A percentile compares a stretch with the other conserved stretches of the same genome.
Evolutionary conservation across 2,113 vertebrate species (phyloP).

Genomic region (Verasper variegatus): DNA sequence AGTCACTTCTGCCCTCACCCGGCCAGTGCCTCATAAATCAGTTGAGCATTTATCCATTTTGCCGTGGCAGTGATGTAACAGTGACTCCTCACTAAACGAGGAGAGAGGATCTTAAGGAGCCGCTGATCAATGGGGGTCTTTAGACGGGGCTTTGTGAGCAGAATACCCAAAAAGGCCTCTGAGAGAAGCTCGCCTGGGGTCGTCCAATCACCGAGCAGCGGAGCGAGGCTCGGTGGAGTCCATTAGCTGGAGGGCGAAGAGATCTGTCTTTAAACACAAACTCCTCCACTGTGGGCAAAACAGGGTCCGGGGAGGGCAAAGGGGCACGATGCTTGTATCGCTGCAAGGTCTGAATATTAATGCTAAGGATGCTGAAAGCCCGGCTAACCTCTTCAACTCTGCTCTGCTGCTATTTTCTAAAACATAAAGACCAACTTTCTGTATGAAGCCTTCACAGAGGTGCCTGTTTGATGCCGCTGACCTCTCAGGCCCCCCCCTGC

Average conservation of each 20-base stretch:
- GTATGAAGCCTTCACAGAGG: no score
- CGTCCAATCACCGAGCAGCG: slow-evolving; percentile 27
- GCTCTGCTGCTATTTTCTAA: slow-evolving; percentile 21
- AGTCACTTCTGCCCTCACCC: background rate
- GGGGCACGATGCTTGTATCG: background rate
- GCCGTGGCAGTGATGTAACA: slow-evolving; percentile 70
- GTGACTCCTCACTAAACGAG: slow-evolving; percentile 44
- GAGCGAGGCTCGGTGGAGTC: slow-evolving; percentile 7
- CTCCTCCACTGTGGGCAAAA: slow-evolving; percentile 42
- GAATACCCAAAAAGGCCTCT: slow-evolving; percentile 62
- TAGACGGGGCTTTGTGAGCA: slow-evolving; percentile 57
- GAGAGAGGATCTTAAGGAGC: slow-evolving; percentile 61
- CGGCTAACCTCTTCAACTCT: slow-evolving; percentile 17
- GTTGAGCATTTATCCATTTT: slow-evolving; percentile 51
- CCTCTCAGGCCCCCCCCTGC: slow-evolving; percentile 12
- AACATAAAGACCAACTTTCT: background rate
- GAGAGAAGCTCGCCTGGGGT: slow-evolving; percentile 24
- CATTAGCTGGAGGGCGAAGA: slow-evolving; percentile 34
- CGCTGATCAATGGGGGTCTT: slow-evolving; percentile 75
- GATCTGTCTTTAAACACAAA: slow-evolving; percentile 42
- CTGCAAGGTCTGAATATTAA: slow-evolving; percentile 54
- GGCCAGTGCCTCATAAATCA: slow-evolving; percentile 57
- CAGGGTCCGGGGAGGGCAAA: slow-evolving; percentile 22
- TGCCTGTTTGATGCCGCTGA: background rate
- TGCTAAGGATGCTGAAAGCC: background rate